Percentiles rank a stretch among this genome's conserved stretches.
Conservation (phyloP, 2,888 invertebrate genomes). For the Eretmocerus hayati region DNA sequence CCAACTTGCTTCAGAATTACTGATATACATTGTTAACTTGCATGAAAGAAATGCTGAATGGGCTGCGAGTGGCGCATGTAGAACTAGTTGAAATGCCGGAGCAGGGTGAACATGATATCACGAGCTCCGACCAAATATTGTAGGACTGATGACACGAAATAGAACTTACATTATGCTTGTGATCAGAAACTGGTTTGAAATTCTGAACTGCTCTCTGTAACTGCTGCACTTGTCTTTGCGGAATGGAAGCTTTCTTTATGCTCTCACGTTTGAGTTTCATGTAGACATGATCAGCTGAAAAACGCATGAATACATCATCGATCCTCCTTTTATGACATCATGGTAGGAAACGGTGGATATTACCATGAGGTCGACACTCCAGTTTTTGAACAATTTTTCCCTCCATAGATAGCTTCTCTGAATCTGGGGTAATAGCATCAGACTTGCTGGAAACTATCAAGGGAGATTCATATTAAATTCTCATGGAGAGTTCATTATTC, state of each 20-base stretch:
- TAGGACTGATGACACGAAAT: too few relatives aligned
- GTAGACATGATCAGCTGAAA: conserved; percentile 64
- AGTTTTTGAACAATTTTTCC: conserved; percentile 93
- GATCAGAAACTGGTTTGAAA: conserved; percentile 89
- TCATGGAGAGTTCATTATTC: neutral
- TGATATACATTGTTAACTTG: too few relatives aligned
- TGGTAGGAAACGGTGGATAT: conserved; percentile 1
- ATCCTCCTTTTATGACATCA: too few relatives aligned
- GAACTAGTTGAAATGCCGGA: too few relatives aligned
- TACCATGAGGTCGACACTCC: conserved; percentile 81
- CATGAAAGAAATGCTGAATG: too few relatives aligned
- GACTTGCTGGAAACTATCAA: conserved; percentile 35
- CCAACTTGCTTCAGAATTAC: too few relatives aligned
- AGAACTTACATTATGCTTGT: conserved; percentile 76
- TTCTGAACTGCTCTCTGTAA: conserved; percentile 80
- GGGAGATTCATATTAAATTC: neutral
- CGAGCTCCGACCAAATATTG: too few relatives aligned
- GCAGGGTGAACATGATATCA: too few relatives aligned
- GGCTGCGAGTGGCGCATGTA: too few relatives aligned
- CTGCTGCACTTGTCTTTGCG: conserved; percentile 77
- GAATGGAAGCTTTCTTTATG: conserved; percentile 80
- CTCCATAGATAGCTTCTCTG: conserved; percentile 82
- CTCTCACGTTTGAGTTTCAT: conserved; percentile 86
- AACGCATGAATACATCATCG: too few relatives aligned
- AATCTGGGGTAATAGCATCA: conserved; percentile 66